A percentile compares a stretch with the other conserved stretches of the same genome.
Conservation (phyloP, 2,113 vertebrate species). For the Xiphophorus maculatus region DNA sequence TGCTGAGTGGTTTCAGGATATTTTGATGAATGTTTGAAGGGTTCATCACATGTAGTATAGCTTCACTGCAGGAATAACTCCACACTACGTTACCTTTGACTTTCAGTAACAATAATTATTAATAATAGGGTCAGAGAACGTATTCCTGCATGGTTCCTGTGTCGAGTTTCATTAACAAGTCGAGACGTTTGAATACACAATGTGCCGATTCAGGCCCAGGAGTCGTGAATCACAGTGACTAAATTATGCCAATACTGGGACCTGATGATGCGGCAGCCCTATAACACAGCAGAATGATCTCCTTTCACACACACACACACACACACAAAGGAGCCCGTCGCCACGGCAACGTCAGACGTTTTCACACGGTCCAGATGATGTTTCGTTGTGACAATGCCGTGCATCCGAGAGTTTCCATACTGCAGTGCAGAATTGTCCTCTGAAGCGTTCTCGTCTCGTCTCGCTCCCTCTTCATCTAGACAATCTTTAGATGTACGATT, state of each 20-base stretch:
- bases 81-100: background rate
- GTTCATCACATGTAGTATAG: no score
- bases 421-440: constrained; percentile 52
- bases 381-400: constrained; percentile 56
- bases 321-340: constrained; percentile 52
- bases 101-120: background rate
- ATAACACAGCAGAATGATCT: constrained; percentile 12
- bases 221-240: constrained; percentile 65
- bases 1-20: no score
- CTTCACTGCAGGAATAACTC: no score
- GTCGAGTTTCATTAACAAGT: constrained; percentile 46
- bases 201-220: constrained; percentile 39
- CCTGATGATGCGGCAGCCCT: constrained; percentile 47
- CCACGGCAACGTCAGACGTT: constrained; percentile 72
- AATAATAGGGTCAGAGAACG: background rate
- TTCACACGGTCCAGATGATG: constrained; percentile 69
- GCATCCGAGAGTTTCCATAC: constrained; percentile 42
- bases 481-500: constrained; percentile 44
- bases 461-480: constrained; percentile 27
- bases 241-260: constrained; percentile 51
- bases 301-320: constrained; percentile 14
- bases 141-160: background rate
- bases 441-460: constrained; percentile 50
- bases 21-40: background rate
- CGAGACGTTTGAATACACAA: constrained; percentile 57